Conservation (phyloP, 2,888 invertebrate species). For the Drymonia ruficornis region DNA sequence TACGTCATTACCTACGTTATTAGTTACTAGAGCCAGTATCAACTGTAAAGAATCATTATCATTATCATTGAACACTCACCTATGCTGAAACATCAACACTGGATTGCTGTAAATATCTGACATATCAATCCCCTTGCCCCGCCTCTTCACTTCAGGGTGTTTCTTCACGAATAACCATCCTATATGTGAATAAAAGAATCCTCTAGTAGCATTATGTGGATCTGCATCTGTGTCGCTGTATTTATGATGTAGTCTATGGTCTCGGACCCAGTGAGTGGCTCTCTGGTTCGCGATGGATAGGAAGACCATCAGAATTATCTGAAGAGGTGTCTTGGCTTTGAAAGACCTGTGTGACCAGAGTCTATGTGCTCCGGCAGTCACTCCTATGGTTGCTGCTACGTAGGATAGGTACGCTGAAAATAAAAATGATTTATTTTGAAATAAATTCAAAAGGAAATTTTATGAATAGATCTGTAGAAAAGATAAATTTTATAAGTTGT, state of each 20-base stretch:
- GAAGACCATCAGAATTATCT: conserved; percentile 38
- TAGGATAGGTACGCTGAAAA: conserved; percentile 34
- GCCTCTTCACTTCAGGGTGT: conserved; percentile 89
- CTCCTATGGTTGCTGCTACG: conserved; percentile 35
- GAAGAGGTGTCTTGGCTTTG: conserved; percentile 44
- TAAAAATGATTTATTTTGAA: background rate
- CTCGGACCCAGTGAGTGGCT: conserved; percentile 56
- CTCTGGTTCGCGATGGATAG: conserved; percentile 60
- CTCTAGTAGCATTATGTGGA: conserved; percentile 90
- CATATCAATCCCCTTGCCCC: conserved; percentile 88
- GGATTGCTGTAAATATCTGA: conserved; percentile 89
- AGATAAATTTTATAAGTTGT: too few species aligned
- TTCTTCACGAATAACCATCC: conserved; percentile 92
- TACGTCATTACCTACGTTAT: too few species aligned
- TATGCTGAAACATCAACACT: conserved; percentile 88
- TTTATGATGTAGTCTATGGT: conserved; percentile 75
- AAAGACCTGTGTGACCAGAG: conserved; percentile 48
- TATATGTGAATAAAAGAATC: conserved; percentile 93
- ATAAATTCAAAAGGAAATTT: too few species aligned
- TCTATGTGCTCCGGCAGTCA: conserved; percentile 47
- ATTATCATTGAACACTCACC: conserved; percentile 59
- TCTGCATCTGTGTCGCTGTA: conserved; percentile 92
- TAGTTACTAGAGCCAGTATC: too few species aligned
- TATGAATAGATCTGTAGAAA: too few species aligned
- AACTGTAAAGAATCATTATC: too few species aligned